Percentiles rank a stretch among this genome's conserved stretches.
Evolutionary conservation across 2,888 invertebrate genomes (phyloP).

Genomic region (Cylindroiulus punctatus): DNA sequence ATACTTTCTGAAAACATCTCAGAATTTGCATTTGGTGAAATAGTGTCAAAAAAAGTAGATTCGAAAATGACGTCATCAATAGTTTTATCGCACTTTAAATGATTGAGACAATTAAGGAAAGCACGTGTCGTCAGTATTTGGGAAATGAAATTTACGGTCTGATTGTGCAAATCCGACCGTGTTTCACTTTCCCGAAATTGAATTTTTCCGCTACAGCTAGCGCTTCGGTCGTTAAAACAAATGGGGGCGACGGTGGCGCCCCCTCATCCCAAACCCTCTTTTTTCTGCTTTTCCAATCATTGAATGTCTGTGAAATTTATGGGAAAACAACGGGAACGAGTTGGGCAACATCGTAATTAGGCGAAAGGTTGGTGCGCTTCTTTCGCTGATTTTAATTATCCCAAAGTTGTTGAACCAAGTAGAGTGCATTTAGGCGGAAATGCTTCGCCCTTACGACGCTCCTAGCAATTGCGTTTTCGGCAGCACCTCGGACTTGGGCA

Average conservation of each 20-base stretch:
- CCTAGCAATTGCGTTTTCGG: not conserved
- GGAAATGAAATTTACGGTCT: conserved; percentile 14
- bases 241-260: conserved; percentile 19
- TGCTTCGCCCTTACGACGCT: not conserved
- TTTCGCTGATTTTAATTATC: conserved; percentile 36
- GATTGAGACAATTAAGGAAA: conserved; percentile 20
- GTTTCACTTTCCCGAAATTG: not conserved
- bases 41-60: too few relatives aligned
- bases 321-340: conserved; percentile 9
- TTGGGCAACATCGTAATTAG: conserved; percentile 37
- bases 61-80: too few relatives aligned
- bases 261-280: not conserved
- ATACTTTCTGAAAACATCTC: too few relatives aligned
- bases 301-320: conserved; percentile 37
- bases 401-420: conserved; percentile 10
- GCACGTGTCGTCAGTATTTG: conserved; percentile 12
- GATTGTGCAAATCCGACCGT: conserved; percentile 13
- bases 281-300: conserved; percentile 28
- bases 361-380: not conserved
- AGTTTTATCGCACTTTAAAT: not conserved
- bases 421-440: conserved; percentile 34
- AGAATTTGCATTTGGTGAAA: too few relatives aligned
- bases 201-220: not conserved
- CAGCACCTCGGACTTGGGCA: not conserved
- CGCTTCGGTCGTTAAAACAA: not conserved